phyloP scores from a whole-genome alignment of 2,888 invertebrate genomes.

The Magallana nippona region DNA sequence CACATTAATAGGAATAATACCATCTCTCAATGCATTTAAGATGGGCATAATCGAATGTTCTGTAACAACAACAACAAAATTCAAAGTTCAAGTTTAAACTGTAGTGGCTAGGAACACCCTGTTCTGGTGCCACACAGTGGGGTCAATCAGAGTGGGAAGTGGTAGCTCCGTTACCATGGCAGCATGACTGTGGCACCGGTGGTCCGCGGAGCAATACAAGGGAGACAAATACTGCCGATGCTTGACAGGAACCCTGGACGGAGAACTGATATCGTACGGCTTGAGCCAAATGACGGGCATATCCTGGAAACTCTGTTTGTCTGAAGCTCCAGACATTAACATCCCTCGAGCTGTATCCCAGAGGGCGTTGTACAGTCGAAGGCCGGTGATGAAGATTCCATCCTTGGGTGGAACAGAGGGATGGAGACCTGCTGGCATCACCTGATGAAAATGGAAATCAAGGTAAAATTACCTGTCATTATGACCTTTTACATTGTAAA shows the following conservation, averaged over 20 bases:
- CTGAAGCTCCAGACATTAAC: slow-evolving; percentile 63
- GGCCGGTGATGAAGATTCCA: slow-evolving; percentile 72
- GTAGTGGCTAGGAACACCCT: too few species aligned
- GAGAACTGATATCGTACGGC: slow-evolving; percentile 60
- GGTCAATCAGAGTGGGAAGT: slow-evolving; percentile 62
- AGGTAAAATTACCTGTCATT: not conserved
- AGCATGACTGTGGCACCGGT: slow-evolving; percentile 59
- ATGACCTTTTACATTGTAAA: not conserved
- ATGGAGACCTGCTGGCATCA: slow-evolving; percentile 69
- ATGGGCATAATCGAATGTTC: not conserved
- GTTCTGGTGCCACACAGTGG: slow-evolving; percentile 64
- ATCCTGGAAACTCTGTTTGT: slow-evolving; percentile 55
- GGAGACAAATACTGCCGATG: slow-evolving; percentile 68
- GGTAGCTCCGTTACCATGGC: slow-evolving; percentile 65
- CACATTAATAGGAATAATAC: too few species aligned
- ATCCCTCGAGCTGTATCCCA: slow-evolving; percentile 70
- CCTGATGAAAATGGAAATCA: slow-evolving; percentile 58
- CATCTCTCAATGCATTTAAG: too few species aligned
- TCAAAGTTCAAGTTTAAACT: too few species aligned
- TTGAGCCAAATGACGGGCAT: slow-evolving; percentile 74
- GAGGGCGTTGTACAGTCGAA: slow-evolving; percentile 73
- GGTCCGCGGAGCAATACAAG: slow-evolving; percentile 63
- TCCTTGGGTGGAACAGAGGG: slow-evolving; percentile 66
- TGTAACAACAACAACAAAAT: not conserved
- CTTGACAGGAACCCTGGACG: slow-evolving; percentile 47